Evolutionary conservation across 2,797 vertebrate genomes (phyloP).

Genomic region (Emydoidea blandingii): DNA sequence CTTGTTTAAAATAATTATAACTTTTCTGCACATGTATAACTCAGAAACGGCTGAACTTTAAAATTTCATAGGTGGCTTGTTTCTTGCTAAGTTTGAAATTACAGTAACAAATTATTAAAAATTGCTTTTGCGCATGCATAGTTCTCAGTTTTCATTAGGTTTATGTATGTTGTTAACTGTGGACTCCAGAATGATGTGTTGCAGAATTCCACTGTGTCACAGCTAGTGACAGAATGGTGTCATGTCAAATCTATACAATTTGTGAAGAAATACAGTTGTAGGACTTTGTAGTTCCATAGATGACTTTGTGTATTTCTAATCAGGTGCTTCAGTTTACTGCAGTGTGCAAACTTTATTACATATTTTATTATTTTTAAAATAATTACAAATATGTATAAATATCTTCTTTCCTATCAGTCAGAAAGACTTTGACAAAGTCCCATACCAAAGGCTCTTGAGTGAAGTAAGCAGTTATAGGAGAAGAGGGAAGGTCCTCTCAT

Average conservation of each 20-base stretch:
- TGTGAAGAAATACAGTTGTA: constrained; percentile 30
- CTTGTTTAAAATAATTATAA: not conserved
- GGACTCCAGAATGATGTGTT: not conserved
- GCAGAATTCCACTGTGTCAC: not conserved
- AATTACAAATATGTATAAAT: rapidly evolving
- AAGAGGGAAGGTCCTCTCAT: too few relatives aligned
- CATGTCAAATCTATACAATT: constrained; percentile 36
- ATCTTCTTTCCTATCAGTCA: not conserved
- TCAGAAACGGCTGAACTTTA: constrained; percentile 1
- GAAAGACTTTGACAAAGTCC: not conserved
- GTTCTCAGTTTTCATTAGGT: not conserved
- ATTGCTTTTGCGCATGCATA: not conserved
- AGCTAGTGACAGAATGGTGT: not conserved
- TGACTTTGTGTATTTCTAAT: constrained; percentile 9
- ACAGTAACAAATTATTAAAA: not conserved
- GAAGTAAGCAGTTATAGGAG: too few relatives aligned
- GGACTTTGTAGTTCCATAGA: not conserved
- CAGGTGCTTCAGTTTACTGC: constrained; percentile 5
- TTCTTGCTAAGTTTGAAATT: constrained; percentile 3
- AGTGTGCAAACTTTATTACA: constrained; percentile 15
- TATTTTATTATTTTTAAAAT: not conserved
- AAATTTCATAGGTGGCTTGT: not conserved
- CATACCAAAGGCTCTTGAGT: not conserved
- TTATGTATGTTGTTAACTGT: not conserved
- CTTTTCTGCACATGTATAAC: not conserved